phyloP scores from a whole-genome alignment of 2,113 vertebrate species.

The Toxotes jaculatrix region DNA sequence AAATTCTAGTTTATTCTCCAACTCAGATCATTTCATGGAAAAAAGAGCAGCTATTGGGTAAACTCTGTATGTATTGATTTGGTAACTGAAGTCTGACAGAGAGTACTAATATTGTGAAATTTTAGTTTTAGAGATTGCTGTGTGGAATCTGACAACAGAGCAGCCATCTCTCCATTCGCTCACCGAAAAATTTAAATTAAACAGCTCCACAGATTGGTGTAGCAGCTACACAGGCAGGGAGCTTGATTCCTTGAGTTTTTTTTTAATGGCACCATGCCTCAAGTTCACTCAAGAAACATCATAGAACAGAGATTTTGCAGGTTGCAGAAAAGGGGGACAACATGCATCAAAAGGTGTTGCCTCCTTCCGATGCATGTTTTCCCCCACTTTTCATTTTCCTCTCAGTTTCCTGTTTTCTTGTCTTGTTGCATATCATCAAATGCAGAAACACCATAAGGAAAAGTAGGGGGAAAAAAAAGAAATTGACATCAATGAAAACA shows the following conservation, averaged over 20 bases:
- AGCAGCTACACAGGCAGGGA: slow-evolving; percentile 26
- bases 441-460: slow-evolving; percentile 9
- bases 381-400: slow-evolving; percentile 28
- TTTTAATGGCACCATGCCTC: background rate
- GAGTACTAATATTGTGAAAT: slow-evolving; percentile 26
- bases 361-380: slow-evolving; percentile 5
- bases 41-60: slow-evolving; percentile 14
- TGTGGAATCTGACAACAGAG: slow-evolving; percentile 32
- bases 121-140: slow-evolving; percentile 29
- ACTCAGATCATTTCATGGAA: slow-evolving; percentile 12
- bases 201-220: slow-evolving; percentile 28
- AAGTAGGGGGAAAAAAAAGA: background rate
- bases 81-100: slow-evolving; percentile 18
- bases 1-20: background rate
- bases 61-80: slow-evolving; percentile 58
- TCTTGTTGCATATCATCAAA: slow-evolving; percentile 34
- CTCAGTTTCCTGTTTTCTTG: background rate
- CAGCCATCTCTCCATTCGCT: slow-evolving; percentile 27
- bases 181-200: slow-evolving; percentile 29
- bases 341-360: background rate
- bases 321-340: slow-evolving; percentile 6
- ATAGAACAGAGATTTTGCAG: slow-evolving; percentile 10
- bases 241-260: slow-evolving; percentile 37
- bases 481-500: slow-evolving; percentile 29
- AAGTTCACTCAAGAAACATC: slow-evolving; percentile 18